phyloP scores from a whole-genome alignment of 30 jellyfish, hydroid and myxozoan genomes.

The Catostylus mosaicus region DNA sequence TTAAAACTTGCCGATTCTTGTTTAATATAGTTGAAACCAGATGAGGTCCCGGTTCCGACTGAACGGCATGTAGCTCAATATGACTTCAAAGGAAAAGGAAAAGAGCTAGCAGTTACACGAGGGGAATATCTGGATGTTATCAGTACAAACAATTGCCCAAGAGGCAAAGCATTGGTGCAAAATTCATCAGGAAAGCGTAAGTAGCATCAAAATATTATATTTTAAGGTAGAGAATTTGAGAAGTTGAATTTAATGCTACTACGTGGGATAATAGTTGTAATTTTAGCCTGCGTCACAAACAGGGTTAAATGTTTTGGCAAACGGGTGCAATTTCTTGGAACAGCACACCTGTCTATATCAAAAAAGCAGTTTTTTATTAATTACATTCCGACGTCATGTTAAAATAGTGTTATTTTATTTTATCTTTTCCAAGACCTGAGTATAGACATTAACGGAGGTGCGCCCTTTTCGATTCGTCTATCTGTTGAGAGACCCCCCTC shows the following conservation, averaged over 20 bases:
- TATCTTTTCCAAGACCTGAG: no score
- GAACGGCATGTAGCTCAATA: constrained; percentile 52
- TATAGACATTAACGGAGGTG: no score
- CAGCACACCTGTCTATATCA: no score
- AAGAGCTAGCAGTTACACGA: constrained; percentile 34
- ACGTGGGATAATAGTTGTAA: no score
- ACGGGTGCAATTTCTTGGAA: neutral
- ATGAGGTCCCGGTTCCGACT: constrained; percentile 53
- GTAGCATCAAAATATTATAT: neutral
- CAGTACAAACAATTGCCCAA: constrained; percentile 69
- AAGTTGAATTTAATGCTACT: no score
- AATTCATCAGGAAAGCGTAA: constrained; percentile 54
- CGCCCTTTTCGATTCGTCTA: no score
- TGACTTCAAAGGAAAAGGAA: constrained; percentile 63
- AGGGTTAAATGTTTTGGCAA: neutral
- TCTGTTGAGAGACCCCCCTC: no score
- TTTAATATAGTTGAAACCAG: constrained; percentile 64
- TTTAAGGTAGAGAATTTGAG: no score
- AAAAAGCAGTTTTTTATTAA: no score
- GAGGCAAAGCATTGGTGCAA: constrained; percentile 63
- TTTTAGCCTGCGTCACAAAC: neutral
- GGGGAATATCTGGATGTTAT: constrained; percentile 67
- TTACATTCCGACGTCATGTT: no score
- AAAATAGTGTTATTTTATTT: no score
- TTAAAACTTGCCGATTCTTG: neutral